Base-by-base conservation (phyloP, 2,888 invertebrate genomes). In the Anorthoa munda region DNA sequence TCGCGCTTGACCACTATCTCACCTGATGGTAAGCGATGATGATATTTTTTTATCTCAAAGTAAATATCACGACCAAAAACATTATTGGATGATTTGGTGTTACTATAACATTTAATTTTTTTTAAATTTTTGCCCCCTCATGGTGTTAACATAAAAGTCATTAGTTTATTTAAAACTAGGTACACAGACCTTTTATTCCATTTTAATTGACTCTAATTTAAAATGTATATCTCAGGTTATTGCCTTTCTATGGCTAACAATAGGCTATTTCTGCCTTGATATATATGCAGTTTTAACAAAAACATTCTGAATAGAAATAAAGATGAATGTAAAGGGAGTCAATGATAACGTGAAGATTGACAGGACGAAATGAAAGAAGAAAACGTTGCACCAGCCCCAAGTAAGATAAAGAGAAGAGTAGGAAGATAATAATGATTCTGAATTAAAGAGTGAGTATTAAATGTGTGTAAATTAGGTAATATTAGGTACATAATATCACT, bases 21-120 rank as follows among this genome's bases (percentile, higher is more conserved):
- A 7, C 31, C 31, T 31, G 5, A 31, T 31, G 7, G 39, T 39
- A 39, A 39, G 39, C 9, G 39, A 39, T 39, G 39, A 9, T 39
- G 9, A 9, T 9, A 3, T 7, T 63, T 53, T 15, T 63, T 13
- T 18, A 39, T 39, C 26, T 53, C 17, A 50, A 56, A 50, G 26
- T 11, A 39, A 60, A 66, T 7, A 61, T 7, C 7, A 26, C 13
- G 31, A 70, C 48, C 39, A 58, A 58, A 56, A 26, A 74, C 17
- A 46, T 31, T 53, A 45, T 65, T 26, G 45, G 18, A 51, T 46
- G 17, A 46, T 18, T 31, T 15, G 12, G 2, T 50, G 18, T 46
- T 18, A 39, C 50, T 45, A 50, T 58, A 64, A 75, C 21, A 75
- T 65, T 65, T 50, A 1, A 2, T 56, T 12, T 31, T 60, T 21